Evolutionary conservation across 2,797 vertebrate genomes (phyloP).

Genomic region (Sitta carolinensis): DNA sequence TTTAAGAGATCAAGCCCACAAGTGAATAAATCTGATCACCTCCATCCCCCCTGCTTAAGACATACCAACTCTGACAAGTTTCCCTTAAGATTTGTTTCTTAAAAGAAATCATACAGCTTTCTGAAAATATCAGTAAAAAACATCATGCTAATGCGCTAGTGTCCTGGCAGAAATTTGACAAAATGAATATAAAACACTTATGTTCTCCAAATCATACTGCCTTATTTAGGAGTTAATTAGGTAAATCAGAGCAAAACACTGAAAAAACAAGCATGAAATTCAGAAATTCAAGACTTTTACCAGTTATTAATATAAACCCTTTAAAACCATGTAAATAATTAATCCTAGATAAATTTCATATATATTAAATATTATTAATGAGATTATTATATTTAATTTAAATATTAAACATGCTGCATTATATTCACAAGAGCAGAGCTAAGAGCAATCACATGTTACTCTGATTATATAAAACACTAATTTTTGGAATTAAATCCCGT

Average conservation of each 20-base stretch:
- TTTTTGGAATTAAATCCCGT: background rate
- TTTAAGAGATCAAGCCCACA: background rate
- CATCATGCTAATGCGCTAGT: slow-evolving; percentile 4
- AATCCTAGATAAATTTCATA: background rate
- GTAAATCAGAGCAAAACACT: background rate
- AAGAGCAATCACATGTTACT: background rate
- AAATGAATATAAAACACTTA: slow-evolving; percentile 43
- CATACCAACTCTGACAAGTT: background rate
- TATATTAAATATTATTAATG: background rate
- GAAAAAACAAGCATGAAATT: slow-evolving; percentile 10
- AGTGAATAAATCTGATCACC: background rate
- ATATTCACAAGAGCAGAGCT: background rate
- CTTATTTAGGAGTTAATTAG: slow-evolving; percentile 38
- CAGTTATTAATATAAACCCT: background rate
- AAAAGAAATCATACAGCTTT: background rate
- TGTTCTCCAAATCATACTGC: slow-evolving; percentile 4
- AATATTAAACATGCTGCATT: background rate
- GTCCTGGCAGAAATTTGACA: slow-evolving; percentile 2
- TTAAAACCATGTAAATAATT: background rate
- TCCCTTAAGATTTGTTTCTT: background rate
- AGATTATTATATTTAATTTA: background rate
- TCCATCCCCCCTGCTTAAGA: background rate
- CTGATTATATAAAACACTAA: background rate
- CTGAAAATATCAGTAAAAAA: slow-evolving; percentile 17
- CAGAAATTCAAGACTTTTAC: background rate